phyloP scores from a whole-genome alignment of 2,888 invertebrate genomes.

The Koerneria pararmatus region DNA sequence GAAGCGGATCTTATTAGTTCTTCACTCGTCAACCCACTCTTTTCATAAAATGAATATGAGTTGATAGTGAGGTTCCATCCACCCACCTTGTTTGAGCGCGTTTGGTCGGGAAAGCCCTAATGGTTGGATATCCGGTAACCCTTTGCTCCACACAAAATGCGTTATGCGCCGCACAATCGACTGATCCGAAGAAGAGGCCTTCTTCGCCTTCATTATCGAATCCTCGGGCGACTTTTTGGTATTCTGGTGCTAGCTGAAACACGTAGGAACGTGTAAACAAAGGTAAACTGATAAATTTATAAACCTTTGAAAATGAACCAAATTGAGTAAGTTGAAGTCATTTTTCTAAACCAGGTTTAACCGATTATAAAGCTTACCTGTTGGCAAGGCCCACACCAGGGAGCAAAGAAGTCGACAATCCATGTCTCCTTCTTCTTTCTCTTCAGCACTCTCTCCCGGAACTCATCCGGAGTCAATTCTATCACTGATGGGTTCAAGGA shows the following conservation, averaged over 20 bases:
- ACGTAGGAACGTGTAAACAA: neutral
- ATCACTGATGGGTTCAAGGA: conserved; percentile 65
- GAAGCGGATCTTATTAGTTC: too few species aligned
- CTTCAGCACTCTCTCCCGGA: conserved; percentile 64
- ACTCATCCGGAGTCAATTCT: conserved; percentile 66
- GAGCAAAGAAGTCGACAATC: conserved; percentile 73
- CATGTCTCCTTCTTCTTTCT: conserved; percentile 68
- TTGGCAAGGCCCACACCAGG: conserved; percentile 76
- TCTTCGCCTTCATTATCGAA: conserved; percentile 30
- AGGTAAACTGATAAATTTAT: neutral
- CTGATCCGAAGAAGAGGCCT: conserved; percentile 60
- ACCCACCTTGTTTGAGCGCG: neutral
- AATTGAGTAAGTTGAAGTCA: neutral
- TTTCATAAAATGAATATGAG: too few species aligned
- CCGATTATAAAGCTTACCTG: conserved; percentile 62
- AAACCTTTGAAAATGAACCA: neutral
- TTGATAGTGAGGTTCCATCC: too few species aligned
- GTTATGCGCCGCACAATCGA: conserved; percentile 68
- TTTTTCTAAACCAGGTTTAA: neutral
- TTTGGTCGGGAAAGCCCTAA: conserved; percentile 52
- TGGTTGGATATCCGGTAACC: conserved; percentile 71
- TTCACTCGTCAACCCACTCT: too few species aligned
- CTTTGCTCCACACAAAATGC: conserved; percentile 67
- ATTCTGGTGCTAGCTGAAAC: conserved; percentile 68
- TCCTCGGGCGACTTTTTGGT: conserved; percentile 67